A percentile compares a stretch with the other conserved stretches of the same genome.
These are phyloP conservation scores for Leucophenga maculata DNA, from an alignment of 2,888 invertebrate genomes.

Conservation along the genomic window DNA sequence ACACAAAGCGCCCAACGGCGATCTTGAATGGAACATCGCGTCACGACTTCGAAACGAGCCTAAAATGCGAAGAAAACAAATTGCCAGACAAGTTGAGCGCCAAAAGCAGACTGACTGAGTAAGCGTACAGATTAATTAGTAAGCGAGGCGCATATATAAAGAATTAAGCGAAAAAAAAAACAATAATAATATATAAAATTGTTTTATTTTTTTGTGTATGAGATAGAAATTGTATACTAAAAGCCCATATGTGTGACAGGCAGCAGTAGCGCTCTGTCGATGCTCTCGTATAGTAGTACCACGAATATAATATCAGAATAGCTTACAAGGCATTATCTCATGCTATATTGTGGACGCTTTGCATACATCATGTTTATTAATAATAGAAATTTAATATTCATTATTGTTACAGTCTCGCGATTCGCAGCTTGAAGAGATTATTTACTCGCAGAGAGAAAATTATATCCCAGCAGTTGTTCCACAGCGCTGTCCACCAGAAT, in stretches of 20 bases:
- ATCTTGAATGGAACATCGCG: background rate
- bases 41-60: background rate
- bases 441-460: background rate
- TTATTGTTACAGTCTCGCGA: conserved; percentile 12
- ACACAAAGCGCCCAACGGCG: background rate
- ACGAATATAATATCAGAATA: background rate
- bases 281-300: too few species aligned
- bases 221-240: background rate
- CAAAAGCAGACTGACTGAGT: too few species aligned
- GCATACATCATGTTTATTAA: background rate
- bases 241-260: conserved; percentile 1
- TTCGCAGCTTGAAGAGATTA: background rate
- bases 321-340: background rate
- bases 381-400: conserved; percentile 18
- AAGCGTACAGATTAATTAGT: too few species aligned
- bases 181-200: background rate
- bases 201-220: background rate
- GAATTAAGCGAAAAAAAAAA: background rate
- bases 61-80: too few species aligned
- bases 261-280: too few species aligned
- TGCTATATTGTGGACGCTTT: too few species aligned
- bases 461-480: too few species aligned
- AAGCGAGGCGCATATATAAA: background rate
- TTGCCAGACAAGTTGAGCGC: background rate
- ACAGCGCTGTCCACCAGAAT: too few species aligned